These are phyloP conservation scores for Notolabrus celidotus DNA, from an alignment of 2,797 vertebrate species.

Conservation along the genomic window DNA sequence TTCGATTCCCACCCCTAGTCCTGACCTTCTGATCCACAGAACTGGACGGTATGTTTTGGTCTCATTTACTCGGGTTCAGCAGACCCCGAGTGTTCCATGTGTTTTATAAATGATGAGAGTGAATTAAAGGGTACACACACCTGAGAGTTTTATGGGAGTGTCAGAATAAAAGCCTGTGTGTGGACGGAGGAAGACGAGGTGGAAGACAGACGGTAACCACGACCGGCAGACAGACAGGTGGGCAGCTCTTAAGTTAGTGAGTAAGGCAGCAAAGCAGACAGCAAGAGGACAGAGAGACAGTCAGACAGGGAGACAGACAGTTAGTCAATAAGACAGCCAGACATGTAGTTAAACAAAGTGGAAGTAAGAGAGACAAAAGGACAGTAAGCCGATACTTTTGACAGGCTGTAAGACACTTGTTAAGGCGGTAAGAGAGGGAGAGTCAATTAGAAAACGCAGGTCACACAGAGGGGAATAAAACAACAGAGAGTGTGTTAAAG, in stretches of 20 bases:
- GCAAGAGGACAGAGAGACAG: background rate
- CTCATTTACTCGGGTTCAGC: too few relatives aligned
- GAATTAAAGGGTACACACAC: too few relatives aligned
- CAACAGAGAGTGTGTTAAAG: too few relatives aligned
- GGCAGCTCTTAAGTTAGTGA: background rate
- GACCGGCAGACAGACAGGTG: background rate
- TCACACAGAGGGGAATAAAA: too few relatives aligned
- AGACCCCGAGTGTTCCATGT: too few relatives aligned
- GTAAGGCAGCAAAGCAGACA: background rate
- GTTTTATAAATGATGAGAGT: too few relatives aligned
- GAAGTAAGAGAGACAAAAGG: constrained; percentile 3
- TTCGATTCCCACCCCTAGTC: too few relatives aligned
- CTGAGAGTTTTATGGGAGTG: too few relatives aligned
- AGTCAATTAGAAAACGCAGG: background rate
- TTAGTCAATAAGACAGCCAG: constrained; percentile 2
- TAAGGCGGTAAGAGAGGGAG: background rate
- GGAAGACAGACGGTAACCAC: background rate
- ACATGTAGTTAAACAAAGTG: background rate
- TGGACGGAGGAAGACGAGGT: too few relatives aligned
- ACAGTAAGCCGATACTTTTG: background rate
- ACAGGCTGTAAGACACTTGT: constrained; percentile 7
- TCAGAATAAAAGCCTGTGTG: too few relatives aligned
- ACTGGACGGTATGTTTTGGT: too few relatives aligned
- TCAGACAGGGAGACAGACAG: background rate
- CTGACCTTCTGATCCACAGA: too few relatives aligned